These are phyloP conservation scores for Fabriciana adippe DNA, from an alignment of 2,888 invertebrate species.

Conservation along the genomic window DNA sequence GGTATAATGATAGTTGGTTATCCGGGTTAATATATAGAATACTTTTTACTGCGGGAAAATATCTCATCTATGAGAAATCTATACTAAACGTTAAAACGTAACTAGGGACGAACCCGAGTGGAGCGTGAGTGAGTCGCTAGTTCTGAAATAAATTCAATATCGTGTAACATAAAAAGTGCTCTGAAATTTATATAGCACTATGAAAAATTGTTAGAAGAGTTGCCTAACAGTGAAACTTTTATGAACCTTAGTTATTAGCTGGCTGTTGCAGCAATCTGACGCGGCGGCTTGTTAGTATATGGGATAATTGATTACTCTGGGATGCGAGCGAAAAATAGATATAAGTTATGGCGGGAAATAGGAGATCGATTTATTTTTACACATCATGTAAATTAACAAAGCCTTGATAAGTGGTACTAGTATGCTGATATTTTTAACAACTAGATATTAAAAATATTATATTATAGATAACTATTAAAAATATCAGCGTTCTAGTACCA, in stretches of 20 bases:
- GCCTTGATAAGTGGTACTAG: too few species aligned
- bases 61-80: too few species aligned
- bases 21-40: too few species aligned
- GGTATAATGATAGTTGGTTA: too few species aligned
- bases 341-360: constrained; percentile 11
- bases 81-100: too few species aligned
- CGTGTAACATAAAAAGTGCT: neutral
- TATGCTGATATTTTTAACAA: too few species aligned
- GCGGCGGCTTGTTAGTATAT: constrained; percentile 25
- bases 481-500: too few species aligned
- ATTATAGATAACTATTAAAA: too few species aligned
- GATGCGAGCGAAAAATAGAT: constrained; percentile 16
- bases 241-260: constrained; percentile 25
- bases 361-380: constrained; percentile 2
- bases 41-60: too few species aligned
- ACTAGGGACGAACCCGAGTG: too few species aligned
- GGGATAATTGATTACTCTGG: constrained; percentile 28
- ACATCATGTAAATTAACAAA: neutral
- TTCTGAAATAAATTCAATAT: constrained; percentile 15
- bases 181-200: constrained; percentile 19
- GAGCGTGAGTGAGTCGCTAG: too few species aligned
- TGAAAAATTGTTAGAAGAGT: constrained; percentile 22
- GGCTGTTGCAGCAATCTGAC: constrained; percentile 23
- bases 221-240: constrained; percentile 19
- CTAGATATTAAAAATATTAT: too few species aligned